Evolutionary conservation across 2,888 invertebrate species (phyloP).

Genomic region (Theretra japonica): DNA sequence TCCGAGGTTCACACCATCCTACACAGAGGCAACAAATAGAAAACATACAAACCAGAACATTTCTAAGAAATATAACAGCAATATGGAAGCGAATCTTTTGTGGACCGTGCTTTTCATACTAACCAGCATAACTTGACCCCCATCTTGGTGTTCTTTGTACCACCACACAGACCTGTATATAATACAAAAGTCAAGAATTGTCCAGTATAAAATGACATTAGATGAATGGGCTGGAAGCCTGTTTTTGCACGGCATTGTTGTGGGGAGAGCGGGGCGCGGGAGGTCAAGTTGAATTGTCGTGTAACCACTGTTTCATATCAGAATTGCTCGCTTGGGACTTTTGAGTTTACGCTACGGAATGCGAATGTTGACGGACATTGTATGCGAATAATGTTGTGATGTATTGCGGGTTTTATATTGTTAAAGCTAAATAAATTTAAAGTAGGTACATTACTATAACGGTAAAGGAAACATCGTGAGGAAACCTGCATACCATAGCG

Average conservation of each 20-base stretch:
- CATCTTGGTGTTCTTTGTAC: background rate
- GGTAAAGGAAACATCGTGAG: too few species aligned
- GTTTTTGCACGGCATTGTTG: slow-evolving; percentile 9
- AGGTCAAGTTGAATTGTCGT: slow-evolving; percentile 15
- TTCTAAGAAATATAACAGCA: slow-evolving; percentile 66
- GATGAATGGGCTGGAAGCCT: slow-evolving; percentile 2
- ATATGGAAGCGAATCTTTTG: slow-evolving; percentile 44
- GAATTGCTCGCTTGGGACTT: slow-evolving; percentile 33
- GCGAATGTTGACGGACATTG: slow-evolving; percentile 1
- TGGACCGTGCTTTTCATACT: slow-evolving; percentile 18
- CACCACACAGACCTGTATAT: background rate
- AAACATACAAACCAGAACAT: slow-evolving; percentile 57
- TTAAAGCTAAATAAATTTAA: background rate
- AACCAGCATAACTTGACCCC: slow-evolving; percentile 1
- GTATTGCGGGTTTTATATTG: background rate
- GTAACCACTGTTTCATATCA: slow-evolving; percentile 29
- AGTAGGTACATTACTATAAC: too few species aligned
- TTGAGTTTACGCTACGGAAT: slow-evolving; percentile 21
- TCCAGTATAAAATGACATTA: slow-evolving; percentile 20
- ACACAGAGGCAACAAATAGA: slow-evolving; percentile 41
- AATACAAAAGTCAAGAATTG: slow-evolving; percentile 9
- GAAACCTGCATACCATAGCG: too few species aligned
- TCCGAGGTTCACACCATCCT: slow-evolving; percentile 47
- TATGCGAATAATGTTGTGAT: too few species aligned
- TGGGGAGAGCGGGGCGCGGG: background rate